Conservation (phyloP, 2,113 vertebrate species). For the Pomatorhinus ruficollis region DNA sequence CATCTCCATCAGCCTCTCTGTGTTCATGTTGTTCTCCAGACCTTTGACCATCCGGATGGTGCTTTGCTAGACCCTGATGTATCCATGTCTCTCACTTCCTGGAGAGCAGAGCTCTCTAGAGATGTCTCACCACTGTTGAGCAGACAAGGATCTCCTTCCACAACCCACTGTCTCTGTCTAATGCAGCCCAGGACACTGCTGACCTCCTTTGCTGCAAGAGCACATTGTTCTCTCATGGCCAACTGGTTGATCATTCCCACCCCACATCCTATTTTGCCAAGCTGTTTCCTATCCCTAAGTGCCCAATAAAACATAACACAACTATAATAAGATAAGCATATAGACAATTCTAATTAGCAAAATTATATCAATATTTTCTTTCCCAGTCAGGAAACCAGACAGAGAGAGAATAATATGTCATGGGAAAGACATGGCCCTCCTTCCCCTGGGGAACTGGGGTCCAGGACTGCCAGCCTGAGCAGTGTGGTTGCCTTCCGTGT, state of each 20-base stretch:
- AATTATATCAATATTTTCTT: background rate
- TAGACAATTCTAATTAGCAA: background rate
- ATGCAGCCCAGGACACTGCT: background rate
- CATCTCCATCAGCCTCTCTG: background rate
- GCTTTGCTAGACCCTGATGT: background rate
- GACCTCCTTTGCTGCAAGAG: background rate
- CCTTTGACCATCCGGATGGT: background rate
- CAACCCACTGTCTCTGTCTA: background rate
- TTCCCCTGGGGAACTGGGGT: rapidly evolving
- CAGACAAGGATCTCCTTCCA: background rate
- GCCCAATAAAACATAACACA: background rate
- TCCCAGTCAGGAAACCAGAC: background rate
- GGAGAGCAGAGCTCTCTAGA: background rate
- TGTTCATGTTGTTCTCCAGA: background rate
- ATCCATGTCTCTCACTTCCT: rapidly evolving
- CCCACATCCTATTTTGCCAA: background rate
- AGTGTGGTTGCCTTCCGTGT: rapidly evolving
- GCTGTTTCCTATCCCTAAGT: background rate
- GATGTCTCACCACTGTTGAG: background rate
- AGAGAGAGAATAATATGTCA: rapidly evolving
- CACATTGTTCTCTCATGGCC: background rate
- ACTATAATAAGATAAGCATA: background rate
- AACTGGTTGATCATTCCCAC: rapidly evolving
- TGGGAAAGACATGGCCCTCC: rapidly evolving
- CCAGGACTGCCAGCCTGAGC: background rate